Conservation (phyloP, 2,797 vertebrate genomes). For the Helicolenus hilgendorfi region DNA sequence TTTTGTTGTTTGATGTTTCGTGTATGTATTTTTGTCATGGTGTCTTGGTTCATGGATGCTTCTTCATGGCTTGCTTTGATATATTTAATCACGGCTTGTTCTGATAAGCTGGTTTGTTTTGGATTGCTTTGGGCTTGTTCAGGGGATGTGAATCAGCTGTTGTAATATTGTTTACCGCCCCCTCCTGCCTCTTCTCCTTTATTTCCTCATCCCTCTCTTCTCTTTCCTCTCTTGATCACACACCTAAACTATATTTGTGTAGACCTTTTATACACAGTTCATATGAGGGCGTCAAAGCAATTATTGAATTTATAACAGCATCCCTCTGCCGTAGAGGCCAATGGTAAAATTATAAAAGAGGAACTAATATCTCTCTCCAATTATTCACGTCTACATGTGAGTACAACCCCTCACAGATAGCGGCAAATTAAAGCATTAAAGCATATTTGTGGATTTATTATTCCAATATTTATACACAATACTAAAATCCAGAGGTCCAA, state of each 20-base stretch:
- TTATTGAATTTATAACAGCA: not conserved
- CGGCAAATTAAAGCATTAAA: not conserved
- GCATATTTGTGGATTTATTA: not conserved
- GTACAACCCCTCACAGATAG: not conserved
- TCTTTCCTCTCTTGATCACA: not conserved
- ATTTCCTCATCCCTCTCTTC: constrained; percentile 8
- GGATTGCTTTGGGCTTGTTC: constrained; percentile 59
- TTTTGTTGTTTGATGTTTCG: constrained; percentile 61
- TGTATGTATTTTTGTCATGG: constrained; percentile 58
- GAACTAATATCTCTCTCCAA: not conserved
- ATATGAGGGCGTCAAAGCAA: not conserved
- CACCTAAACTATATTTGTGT: not conserved
- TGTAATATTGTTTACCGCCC: constrained; percentile 49
- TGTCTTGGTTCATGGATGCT: constrained; percentile 58
- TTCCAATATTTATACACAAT: not conserved
- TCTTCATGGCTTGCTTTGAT: constrained; percentile 67
- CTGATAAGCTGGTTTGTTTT: constrained; percentile 62
- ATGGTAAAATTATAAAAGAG: not conserved
- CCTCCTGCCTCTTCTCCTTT: constrained; percentile 6
- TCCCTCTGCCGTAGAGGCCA: not conserved
- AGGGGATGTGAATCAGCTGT: constrained; percentile 57
- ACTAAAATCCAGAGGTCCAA: not conserved
- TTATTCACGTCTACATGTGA: not conserved
- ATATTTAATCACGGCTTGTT: constrained; percentile 66
- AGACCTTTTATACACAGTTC: not conserved